Percentiles rank a stretch among this genome's conserved stretches.
Evolutionary conservation across 92 coral and sea anemone genomes (phyloP).

Genomic region (Phenganax subtilis): DNA sequence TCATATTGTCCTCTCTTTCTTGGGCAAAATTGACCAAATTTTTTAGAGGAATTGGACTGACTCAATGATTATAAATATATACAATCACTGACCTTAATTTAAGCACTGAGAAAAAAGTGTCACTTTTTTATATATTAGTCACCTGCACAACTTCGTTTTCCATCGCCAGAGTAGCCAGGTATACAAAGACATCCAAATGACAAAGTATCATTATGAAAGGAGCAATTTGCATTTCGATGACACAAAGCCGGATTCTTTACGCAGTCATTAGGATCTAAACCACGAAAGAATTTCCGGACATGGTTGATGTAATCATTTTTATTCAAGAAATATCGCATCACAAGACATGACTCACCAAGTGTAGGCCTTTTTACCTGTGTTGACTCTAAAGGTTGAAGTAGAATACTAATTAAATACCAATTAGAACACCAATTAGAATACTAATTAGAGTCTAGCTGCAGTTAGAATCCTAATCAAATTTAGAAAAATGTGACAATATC

Average conservation of each 20-base stretch:
- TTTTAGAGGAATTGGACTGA: too few relatives aligned
- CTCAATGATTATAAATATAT: too few relatives aligned
- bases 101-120: background rate
- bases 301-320: background rate
- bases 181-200: background rate
- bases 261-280: background rate
- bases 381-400: background rate
- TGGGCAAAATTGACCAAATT: too few relatives aligned
- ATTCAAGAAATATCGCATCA: too few relatives aligned
- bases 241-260: background rate
- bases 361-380: background rate
- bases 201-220: background rate
- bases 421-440: background rate
- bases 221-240: background rate
- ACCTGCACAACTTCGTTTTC: background rate
- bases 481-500: too few relatives aligned
- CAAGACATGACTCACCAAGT: background rate
- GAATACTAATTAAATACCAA: background rate
- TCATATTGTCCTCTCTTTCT: too few relatives aligned
- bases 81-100: too few relatives aligned
- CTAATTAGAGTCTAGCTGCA: too few relatives aligned
- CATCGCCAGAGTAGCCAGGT: background rate
- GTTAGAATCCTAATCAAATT: too few relatives aligned
- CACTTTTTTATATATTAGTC: background rate
- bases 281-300: background rate